Percentiles rank a stretch among this genome's conserved stretches.
phyloP scores from a whole-genome alignment of 2,888 invertebrate species.

The Blomia tropicalis region DNA sequence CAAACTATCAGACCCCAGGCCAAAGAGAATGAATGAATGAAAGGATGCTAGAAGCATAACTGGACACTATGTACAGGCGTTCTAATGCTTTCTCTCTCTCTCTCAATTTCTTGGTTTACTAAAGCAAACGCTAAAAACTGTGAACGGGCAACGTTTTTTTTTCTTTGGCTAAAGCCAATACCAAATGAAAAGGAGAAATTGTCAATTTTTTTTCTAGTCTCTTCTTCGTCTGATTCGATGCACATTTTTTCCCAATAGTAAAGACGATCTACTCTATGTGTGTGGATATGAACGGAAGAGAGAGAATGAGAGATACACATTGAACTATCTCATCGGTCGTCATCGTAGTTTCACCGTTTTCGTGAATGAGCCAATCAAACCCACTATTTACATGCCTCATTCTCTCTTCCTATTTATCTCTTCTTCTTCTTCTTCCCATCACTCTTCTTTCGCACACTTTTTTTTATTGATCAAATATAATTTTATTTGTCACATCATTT shows the following conservation, averaged over 20 bases:
- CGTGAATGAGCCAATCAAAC: neutral
- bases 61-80: too few relatives aligned
- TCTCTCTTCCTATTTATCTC: neutral
- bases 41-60: too few relatives aligned
- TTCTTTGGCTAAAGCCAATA: neutral
- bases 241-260: neutral
- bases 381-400: neutral
- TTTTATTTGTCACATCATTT: neutral
- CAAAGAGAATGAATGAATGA: too few relatives aligned
- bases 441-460: neutral
- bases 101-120: too few relatives aligned
- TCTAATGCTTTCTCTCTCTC: too few relatives aligned
- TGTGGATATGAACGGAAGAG: neutral
- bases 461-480: neutral
- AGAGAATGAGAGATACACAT: neutral
- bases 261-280: neutral
- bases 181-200: neutral
- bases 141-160: too few relatives aligned
- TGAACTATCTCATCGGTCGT: neutral
- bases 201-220: neutral
- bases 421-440: neutral
- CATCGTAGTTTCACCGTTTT: neutral
- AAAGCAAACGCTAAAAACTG: too few relatives aligned
- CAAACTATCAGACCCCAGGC: neutral
- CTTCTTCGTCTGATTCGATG: neutral